Base-by-base conservation (phyloP, 2,797 vertebrate species). In the Zalophus californianus region DNA sequence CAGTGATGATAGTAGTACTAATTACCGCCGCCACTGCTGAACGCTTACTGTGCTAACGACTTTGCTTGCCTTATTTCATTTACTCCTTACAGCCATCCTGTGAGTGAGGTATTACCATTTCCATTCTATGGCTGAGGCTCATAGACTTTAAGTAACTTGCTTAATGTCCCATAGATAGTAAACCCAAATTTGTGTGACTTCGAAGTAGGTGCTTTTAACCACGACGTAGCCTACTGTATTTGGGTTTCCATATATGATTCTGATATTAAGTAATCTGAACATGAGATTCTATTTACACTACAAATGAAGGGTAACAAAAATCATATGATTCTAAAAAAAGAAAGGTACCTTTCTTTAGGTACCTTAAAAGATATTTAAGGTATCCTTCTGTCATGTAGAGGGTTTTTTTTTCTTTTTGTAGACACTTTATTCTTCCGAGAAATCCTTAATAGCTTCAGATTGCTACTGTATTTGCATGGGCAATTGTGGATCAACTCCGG, bases 81-180 rank as follows among this genome's bases (percentile, higher is more conserved):
- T 56, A 83, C 44, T 91, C 78, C 87, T 73, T 64, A n/a, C 32
- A 54, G 48, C 50, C 86, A 58, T 86, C 80, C 72, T 84, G 1
- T n/a, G 50, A 75, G 62, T 20, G 80, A 90, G 29, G 27, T 38
- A 23, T 56, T 82, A 60, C 21, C 21, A 5, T 83, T 90, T 86
- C 44, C 44, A 14, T 60, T 84, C 87, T 32, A 18, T 0, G 8
- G 32, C 75, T 25, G 80, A 97, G 85, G 35, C 77, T 97, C 90
- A 95, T 66, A 83, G 90, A 92, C 88, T 95, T 96, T 62, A 93
- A 97, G 96, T 72, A 90, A 95, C 72, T 78, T 88, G 48, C 50
- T 93, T 80, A 94, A 0, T 95, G 90, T 86, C 62, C 90, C 8
- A 0, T 92, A 64, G 32, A 70, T 29, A 68, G 92, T 75, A 95